Conservation (phyloP, 2,888 invertebrate genomes). For the Sicus ferrugineus region DNA sequence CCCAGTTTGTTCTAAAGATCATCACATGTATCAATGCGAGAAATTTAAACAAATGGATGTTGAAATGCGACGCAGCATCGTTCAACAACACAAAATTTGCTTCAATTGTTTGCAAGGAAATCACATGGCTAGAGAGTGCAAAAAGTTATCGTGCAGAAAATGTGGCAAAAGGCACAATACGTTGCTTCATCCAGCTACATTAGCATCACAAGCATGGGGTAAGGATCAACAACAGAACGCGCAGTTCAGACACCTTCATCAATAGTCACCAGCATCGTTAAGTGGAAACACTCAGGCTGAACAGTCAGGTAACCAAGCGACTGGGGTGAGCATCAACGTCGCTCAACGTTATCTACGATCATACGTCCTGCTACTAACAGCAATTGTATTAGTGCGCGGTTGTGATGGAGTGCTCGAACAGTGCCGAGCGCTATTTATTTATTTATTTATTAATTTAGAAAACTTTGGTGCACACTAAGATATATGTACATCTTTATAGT, state of each 20-base stretch:
- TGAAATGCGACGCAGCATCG: conserved; percentile 21
- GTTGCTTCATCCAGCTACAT: conserved; percentile 26
- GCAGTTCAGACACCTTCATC: conserved; percentile 17
- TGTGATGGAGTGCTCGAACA: no score
- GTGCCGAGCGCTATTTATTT: conserved; percentile 36
- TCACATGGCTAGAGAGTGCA: conserved; percentile 34
- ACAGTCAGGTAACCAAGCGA: conserved; percentile 25
- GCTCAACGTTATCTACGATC: no score
- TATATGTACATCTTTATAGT: no score
- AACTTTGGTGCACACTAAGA: no score
- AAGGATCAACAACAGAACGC: background rate
- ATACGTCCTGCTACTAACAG: no score
- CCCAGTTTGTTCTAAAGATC: conserved; percentile 14
- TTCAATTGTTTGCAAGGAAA: conserved; percentile 34
- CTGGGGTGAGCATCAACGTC: background rate
- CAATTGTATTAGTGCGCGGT: no score
- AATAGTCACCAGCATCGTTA: background rate
- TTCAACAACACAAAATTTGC: conserved; percentile 22
- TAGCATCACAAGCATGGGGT: background rate
- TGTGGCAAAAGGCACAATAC: conserved; percentile 35
- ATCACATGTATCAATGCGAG: conserved; percentile 30
- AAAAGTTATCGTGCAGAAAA: conserved; percentile 21
- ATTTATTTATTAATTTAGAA: no score
- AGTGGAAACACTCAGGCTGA: conserved; percentile 23
- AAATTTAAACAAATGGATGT: conserved; percentile 22